Percentiles rank a stretch among this genome's conserved stretches.
Conservation (phyloP, 2,113 vertebrate genomes). For the Podarcis cretensis region DNA sequence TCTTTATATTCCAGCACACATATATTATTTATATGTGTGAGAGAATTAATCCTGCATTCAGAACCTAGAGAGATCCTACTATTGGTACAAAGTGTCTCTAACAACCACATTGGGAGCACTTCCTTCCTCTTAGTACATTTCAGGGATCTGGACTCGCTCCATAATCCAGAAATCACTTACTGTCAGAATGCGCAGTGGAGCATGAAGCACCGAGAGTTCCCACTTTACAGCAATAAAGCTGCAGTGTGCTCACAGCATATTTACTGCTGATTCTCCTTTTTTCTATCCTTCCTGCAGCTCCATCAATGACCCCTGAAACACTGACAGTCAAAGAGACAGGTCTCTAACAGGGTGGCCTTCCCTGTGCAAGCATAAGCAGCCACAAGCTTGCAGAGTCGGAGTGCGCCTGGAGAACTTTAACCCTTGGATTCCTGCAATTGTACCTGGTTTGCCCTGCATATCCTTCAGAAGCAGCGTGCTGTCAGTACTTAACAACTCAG, state of each 20-base stretch:
- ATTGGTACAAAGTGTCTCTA: neutral
- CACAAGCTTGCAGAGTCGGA: neutral
- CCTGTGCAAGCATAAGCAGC: neutral
- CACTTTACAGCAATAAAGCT: constrained; percentile 1
- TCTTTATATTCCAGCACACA: neutral
- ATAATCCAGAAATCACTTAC: constrained; percentile 26
- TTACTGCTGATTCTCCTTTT: neutral
- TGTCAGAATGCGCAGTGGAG: constrained; percentile 14
- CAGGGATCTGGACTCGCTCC: constrained; percentile 31
- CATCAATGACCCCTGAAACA: constrained; percentile 23
- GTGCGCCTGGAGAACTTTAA: constrained; percentile 6
- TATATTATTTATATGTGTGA: neutral
- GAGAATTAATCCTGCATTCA: neutral
- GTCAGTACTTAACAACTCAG: neutral
- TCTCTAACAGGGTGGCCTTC: neutral
- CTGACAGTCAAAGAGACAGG: neutral
- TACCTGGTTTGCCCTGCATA: neutral
- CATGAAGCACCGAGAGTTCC: constrained; percentile 5
- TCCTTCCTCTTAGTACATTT: constrained; percentile 23
- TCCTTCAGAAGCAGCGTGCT: neutral
- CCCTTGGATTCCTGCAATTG: neutral
- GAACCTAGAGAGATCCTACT: neutral
- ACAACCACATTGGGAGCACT: neutral
- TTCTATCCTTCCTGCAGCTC: neutral
- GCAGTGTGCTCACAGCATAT: neutral